Conservation (phyloP, 2,113 vertebrate genomes). For the Toxotes jaculatrix region DNA sequence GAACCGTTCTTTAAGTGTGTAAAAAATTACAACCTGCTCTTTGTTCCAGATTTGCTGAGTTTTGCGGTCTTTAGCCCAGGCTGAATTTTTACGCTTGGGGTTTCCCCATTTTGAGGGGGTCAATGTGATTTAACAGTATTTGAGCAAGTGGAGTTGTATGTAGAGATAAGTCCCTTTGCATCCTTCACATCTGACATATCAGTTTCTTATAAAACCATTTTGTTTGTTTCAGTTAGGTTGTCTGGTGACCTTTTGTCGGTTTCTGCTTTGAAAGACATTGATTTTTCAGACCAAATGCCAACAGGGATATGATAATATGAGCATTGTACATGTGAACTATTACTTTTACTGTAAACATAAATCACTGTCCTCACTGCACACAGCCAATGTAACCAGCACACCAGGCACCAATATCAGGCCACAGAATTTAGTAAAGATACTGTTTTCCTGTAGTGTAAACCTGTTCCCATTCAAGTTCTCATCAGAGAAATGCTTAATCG, state of each 20-base stretch:
- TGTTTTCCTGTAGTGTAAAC: neutral
- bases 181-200: neutral
- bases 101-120: neutral
- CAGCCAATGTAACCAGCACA: neutral
- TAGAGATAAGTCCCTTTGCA: neutral
- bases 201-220: neutral
- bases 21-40: neutral
- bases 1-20: neutral
- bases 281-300: conserved; percentile 33
- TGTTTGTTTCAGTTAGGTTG: conserved; percentile 18
- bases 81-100: neutral
- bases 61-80: neutral
- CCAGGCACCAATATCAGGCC: neutral
- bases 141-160: neutral
- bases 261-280: conserved; percentile 13
- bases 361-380: neutral
- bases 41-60: neutral
- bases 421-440: neutral
- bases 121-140: neutral
- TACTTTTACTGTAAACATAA: neutral
- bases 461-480: conserved; percentile 25
- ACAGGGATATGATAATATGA: neutral
- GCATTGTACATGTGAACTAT: neutral
- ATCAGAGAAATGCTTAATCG: conserved; percentile 10
- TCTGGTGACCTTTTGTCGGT: conserved; percentile 40